Base-by-base conservation (phyloP, 2,888 invertebrate species). In the Drosophila mercatorum region DNA sequence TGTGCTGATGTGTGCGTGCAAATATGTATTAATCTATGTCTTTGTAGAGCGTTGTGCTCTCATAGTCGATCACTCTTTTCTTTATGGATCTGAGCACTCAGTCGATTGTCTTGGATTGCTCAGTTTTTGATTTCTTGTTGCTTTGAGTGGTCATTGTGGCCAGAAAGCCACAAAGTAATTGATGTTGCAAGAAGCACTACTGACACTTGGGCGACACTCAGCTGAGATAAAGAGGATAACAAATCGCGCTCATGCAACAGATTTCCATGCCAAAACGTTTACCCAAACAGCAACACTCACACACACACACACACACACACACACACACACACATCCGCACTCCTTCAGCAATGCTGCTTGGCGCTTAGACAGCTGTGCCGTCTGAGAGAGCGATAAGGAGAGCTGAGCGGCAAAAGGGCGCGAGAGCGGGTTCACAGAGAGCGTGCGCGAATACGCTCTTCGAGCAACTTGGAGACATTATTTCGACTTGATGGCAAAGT, bases 141-240 rank as follows among this genome's bases (percentile, higher is more conserved):
- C 14, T 63, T 61, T 73, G 58, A 72, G 26, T 72, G 71, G 71
- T 52, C 51, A 77, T 73, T 83, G 85, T 83, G 85, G 70, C 70
- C 64, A 71, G 74, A 70, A 76, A 66, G 76, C 75, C 68, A 68
- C 78, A 63, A 73, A 74, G 86, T 78, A 84, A 89, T 89, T 89
- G 80, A 77, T 89, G 76, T 89, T 74, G 90, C 83, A 85, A 89
- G 80, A 77, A 89, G 72, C 76, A 72, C 83, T 81, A 84, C 75
- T 77, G 85, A 76, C 88, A 85, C 84, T 89, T 74, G 69, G 85
- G 56, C 85, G 84, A 87, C 89, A 88, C 85, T 89, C 90, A 89
- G 85, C 88, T 88, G 78, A 89, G 83, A 79, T 85, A 88, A 88
- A 79, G 88, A 81, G 90, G 88, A 89, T 82, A 89, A 89, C 83